Evolutionary conservation across 1,140 invertebrate species (phyloP), one percentile per base, ranked within the genome.

Genomic region (Cydia strobilella): DNA sequence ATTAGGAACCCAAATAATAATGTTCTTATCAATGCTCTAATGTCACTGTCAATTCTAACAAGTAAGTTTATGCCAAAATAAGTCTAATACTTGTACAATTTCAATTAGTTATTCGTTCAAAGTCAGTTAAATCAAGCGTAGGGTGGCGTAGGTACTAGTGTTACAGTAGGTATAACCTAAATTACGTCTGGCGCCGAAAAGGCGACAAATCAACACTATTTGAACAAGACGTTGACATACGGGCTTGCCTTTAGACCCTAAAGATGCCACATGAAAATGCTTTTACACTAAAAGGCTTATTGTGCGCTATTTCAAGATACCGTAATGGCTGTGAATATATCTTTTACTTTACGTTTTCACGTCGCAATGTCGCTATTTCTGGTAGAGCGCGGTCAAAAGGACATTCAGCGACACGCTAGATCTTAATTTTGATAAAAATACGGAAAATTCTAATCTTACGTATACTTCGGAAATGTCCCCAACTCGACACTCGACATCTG

Each of bases 221-320:
- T 69, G 31, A 18, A 69, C 65, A 69, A 69, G 65, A 69, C n/a
- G 31, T 69, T 35, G 65, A 69, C 65, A 31, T 69, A 35, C 13
- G 15, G 54, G 54, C 54, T 59, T 59, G 25, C 35, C 65, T 31
- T 69, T n/a, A 35, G 31, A 42, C 27, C 65, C 35, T 69, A 69
- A 69, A 69, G 31, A 23, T 69, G 65, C 27, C 65, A 69, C 65
- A 69, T 69, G 65, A 69, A 39, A 69, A 69, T 18, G 65, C 65
- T 69, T 69, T 69, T 35, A 69, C 31, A 35, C 65, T 69, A 69
- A 69, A 69, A 69, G 31, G 65, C 65, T 69, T 69, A 39, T 39
- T 31, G 63, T 66, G 13, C 31, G 65, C 65, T 69, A 39, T 42
- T 69, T 39, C 65, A 18, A 69, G 31, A 69, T 69, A n/a, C 5